Conservation (phyloP, 2,113 vertebrate species). For the Cavia aperea region DNA sequence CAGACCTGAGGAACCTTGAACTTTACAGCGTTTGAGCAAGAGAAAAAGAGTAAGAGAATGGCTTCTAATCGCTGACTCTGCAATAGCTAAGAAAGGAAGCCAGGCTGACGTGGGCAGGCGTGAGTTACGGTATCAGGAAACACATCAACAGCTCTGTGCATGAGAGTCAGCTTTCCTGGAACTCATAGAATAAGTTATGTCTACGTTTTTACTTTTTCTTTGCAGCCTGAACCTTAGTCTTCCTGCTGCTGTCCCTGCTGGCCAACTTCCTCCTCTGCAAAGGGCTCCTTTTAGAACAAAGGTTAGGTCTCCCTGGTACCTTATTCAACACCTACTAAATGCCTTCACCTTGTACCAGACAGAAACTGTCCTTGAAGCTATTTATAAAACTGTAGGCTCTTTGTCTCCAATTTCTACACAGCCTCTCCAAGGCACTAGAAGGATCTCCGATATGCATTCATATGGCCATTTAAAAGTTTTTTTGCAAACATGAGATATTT, state of each 20-base stretch:
- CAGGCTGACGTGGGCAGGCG: not conserved
- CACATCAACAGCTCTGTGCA: not conserved
- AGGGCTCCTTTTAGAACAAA: not conserved
- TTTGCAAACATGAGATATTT: conserved; percentile 20
- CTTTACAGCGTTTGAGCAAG: not conserved
- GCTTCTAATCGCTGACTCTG: not conserved
- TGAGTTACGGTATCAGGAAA: conserved; percentile 41
- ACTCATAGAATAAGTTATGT: conserved; percentile 28
- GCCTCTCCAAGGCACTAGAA: not conserved
- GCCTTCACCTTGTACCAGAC: not conserved
- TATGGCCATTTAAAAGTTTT: not conserved
- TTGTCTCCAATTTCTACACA: not conserved
- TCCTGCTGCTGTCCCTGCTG: not conserved
- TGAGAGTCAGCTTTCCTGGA: conserved; percentile 22
- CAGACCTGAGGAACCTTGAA: conserved; percentile 18
- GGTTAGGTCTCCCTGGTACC: not conserved
- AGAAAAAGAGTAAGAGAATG: not conserved
- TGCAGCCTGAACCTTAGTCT: not conserved
- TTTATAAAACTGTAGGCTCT: not conserved
- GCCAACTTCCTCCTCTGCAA: not conserved
- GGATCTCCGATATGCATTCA: not conserved
- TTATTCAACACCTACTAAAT: not conserved
- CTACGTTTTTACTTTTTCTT: conserved; percentile 27
- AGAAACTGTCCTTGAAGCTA: not conserved
- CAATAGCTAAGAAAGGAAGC: conserved; percentile 18